These are phyloP conservation scores for Acleris holmiana DNA, from an alignment of 2,888 invertebrate genomes.

Conservation along the genomic window DNA sequence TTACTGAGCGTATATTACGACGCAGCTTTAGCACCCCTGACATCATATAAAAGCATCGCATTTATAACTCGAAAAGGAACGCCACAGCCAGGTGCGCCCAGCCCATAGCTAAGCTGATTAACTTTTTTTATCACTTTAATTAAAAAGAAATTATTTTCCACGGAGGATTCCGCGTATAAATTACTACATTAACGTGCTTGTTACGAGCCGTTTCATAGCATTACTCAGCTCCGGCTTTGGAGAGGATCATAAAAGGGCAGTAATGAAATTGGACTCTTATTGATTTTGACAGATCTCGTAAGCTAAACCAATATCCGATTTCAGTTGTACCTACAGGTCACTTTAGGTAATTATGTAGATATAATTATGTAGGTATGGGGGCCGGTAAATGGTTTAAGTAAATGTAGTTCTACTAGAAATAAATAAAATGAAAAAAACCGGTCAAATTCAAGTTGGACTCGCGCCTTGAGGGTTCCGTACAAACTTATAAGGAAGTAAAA, in stretches of 20 bases:
- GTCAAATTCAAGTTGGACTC: no score
- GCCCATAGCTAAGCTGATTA: constrained; percentile 33
- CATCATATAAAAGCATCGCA: constrained; percentile 24
- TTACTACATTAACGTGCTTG: constrained; percentile 31
- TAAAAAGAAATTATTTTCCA: constrained; percentile 36
- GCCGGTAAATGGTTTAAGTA: no score
- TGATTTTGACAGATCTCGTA: constrained; percentile 17
- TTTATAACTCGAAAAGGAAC: constrained; percentile 33
- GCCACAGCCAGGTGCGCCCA: constrained; percentile 25
- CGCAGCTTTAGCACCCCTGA: constrained; percentile 26
- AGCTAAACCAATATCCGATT: constrained; percentile 11
- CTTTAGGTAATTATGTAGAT: no score
- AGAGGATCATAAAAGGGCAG: constrained; percentile 26
- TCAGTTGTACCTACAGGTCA: background rate
- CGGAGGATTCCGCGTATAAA: constrained; percentile 30
- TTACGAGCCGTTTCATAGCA: constrained; percentile 25
- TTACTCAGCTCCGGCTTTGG: constrained; percentile 26
- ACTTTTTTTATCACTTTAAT: constrained; percentile 37
- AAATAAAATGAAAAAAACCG: no score
- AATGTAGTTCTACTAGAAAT: no score
- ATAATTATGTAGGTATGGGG: no score
- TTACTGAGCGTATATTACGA: background rate
- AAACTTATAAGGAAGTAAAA: no score
- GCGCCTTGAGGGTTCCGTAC: no score
- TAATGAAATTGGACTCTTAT: constrained; percentile 30